Evolutionary conservation across 2,113 vertebrate genomes (phyloP).

Genomic region (Leptosomus discolor): DNA sequence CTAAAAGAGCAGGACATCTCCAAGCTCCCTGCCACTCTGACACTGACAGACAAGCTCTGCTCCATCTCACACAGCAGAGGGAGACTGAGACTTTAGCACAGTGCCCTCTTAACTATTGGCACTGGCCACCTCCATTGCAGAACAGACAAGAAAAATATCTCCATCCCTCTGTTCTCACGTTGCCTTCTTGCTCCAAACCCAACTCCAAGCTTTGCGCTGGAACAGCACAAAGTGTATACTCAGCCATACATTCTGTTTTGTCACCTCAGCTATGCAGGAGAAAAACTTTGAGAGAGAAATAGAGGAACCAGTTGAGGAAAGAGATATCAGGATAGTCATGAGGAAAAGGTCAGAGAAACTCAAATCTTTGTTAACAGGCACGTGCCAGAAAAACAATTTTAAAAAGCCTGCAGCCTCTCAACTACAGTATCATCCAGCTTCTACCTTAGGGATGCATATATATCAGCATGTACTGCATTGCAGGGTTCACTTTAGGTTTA

Average conservation of each 20-base stretch:
- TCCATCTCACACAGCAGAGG: background rate
- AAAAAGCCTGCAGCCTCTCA: background rate
- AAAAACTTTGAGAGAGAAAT: background rate
- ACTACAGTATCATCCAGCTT: background rate
- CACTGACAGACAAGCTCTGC: background rate
- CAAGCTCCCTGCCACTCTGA: background rate
- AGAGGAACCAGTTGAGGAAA: background rate
- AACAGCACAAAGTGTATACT: background rate
- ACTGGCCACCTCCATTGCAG: fast-evolving
- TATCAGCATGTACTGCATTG: slow-evolving; percentile 28
- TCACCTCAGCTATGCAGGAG: background rate
- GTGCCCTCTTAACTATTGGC: background rate
- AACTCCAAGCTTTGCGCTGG: background rate
- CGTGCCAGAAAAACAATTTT: background rate
- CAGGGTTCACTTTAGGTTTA: background rate
- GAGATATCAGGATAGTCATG: background rate
- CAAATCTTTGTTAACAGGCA: background rate
- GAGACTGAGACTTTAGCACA: background rate
- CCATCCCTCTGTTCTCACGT: background rate
- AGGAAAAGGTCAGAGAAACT: background rate
- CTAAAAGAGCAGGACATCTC: background rate
- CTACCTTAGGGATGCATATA: background rate
- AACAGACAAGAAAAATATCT: background rate
- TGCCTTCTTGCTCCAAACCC: background rate
- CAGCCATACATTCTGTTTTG: background rate